A percentile compares a stretch with the other conserved stretches of the same genome.
Conservation (phyloP, 2,797 vertebrate species). For the Mormyrops attenuatus region DNA sequence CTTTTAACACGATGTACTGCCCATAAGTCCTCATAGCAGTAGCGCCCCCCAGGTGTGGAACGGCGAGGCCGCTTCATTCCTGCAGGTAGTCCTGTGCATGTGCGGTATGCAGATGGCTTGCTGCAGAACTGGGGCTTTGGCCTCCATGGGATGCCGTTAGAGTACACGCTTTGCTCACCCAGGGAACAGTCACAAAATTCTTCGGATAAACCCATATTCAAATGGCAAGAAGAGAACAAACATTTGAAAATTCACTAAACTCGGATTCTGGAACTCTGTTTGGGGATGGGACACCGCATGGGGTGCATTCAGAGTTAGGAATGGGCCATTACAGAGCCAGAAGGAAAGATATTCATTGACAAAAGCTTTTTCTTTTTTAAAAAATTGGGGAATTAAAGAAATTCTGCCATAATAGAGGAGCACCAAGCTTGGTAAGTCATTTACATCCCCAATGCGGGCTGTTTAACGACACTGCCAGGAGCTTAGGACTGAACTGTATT, state of each 20-base stretch:
- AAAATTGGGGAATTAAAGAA: not conserved
- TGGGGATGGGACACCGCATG: constrained; percentile 53
- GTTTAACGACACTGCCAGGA: constrained; percentile 47
- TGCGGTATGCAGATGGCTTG: not conserved
- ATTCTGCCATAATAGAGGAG: not conserved
- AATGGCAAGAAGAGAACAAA: constrained; percentile 56
- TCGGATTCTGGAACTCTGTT: constrained; percentile 47
- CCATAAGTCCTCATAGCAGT: not conserved
- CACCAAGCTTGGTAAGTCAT: not conserved
- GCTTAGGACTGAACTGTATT: constrained; percentile 41
- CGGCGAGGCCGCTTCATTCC: not conserved
- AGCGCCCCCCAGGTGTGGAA: not conserved
- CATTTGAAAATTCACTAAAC: constrained; percentile 59
- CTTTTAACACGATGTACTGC: not conserved
- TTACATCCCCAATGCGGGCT: constrained; percentile 31
- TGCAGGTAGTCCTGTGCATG: not conserved
- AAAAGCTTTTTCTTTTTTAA: not conserved
- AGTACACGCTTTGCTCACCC: not conserved
- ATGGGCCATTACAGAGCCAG: not conserved
- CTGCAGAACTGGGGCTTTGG: not conserved
- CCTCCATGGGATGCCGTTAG: not conserved
- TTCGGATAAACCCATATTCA: constrained; percentile 61
- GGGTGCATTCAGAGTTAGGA: not conserved
- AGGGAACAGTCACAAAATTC: constrained; percentile 55
- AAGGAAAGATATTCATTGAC: not conserved